phyloP scores from a whole-genome alignment of 2,113 vertebrate species.

The Sebastes fasciatus region DNA sequence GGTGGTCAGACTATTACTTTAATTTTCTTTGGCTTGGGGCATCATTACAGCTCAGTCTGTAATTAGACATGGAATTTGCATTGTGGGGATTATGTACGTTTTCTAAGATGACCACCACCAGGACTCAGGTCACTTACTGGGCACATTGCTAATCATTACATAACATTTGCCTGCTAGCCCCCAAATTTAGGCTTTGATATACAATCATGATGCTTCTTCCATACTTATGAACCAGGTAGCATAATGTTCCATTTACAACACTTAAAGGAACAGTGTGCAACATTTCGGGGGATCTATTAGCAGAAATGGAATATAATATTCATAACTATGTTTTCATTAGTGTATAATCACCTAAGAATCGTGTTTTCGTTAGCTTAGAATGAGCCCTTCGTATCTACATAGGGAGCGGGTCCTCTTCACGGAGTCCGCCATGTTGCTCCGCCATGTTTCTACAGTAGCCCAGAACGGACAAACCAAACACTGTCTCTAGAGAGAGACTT shows the following conservation, averaged over 20 bases:
- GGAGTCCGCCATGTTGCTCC: too few relatives aligned
- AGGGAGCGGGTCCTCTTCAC: too few relatives aligned
- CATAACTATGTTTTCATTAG: too few relatives aligned
- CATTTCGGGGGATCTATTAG: too few relatives aligned
- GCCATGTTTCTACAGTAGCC: too few relatives aligned
- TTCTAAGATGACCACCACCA: constrained; percentile 1
- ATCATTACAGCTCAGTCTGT: constrained; percentile 17
- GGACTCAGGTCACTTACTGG: constrained; percentile 11
- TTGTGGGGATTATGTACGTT: constrained; percentile 24
- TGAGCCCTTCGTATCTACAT: too few relatives aligned
- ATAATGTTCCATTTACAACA: not conserved
- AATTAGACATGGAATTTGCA: constrained; percentile 25
- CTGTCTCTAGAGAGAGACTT: too few relatives aligned
- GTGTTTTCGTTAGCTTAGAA: too few relatives aligned
- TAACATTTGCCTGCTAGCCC: not conserved
- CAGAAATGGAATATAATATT: too few relatives aligned
- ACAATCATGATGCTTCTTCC: constrained; percentile 1
- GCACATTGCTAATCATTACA: constrained; percentile 16
- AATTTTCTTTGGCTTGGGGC: constrained; percentile 20
- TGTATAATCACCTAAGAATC: too few relatives aligned
- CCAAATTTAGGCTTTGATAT: not conserved
- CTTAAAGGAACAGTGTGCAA: too few relatives aligned
- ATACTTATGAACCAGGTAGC: not conserved
- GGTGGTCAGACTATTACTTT: constrained; percentile 18
- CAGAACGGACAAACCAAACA: too few relatives aligned